Evolutionary conservation across 2,797 vertebrate species (phyloP), one percentile per base, ranked within the genome.

Genomic region (Darevskia mixta): DNA sequence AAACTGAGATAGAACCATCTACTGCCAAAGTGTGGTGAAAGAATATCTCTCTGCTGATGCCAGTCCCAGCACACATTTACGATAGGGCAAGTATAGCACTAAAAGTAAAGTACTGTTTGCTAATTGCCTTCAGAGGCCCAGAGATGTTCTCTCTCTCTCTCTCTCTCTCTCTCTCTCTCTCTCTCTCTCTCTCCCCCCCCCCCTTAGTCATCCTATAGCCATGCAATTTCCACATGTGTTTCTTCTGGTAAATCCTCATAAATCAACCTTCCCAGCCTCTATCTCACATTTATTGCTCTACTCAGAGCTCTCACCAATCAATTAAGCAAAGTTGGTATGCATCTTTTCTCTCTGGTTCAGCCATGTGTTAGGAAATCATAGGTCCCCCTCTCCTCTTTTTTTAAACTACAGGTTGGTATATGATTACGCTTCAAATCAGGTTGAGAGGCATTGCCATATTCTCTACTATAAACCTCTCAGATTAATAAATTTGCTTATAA

Each of bases 291-390:
- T 92, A 92, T 90, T 83, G 89, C 93, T 94, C 82, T 92, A 69
- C 78, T 88, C 75, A 0, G 1, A 93, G 91, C 91, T 90, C 88
- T 93, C 29, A 0, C 82, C 90, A 80, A 75, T 13, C 10, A 91
- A 72, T 92, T 94, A 81, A 88, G 88, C 2, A 1, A 88, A 88
- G 90, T 89, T 85, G 17, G 5, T 77, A 45, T 79, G 83, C 41
- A 85, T 94, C 79, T 88, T 90, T 92, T 83, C 82, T 69, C 64
- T 69, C 45, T 32, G n/a, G 1, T 89, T 91, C 84, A 86, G 86
- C 87, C 93, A 93, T 93, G 88, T 93, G 93, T 92, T 86, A 92
- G 86, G 87, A 94, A 95, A 93, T 87, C 90, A 90, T 80, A 90
- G 77, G 75, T 69, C n/a, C 2, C 0, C 4, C 20, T 25, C 15